Evolutionary conservation across 2,888 invertebrate species (phyloP).

Genomic region (Harpalus rubripes): DNA sequence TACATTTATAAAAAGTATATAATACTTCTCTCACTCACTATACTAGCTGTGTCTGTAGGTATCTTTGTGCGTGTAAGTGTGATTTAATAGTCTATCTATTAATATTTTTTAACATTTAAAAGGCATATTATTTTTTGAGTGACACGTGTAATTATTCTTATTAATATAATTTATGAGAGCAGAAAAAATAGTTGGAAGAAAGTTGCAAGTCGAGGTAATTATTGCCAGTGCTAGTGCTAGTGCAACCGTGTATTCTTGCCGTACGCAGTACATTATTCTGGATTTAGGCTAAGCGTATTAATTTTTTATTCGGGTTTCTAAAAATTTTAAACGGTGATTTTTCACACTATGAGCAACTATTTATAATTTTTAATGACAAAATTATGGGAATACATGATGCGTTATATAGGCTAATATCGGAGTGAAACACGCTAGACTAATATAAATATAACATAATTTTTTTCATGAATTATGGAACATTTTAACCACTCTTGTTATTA

Average conservation of each 20-base stretch:
- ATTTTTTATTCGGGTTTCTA: slow-evolving; percentile 55
- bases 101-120: slow-evolving; percentile 25
- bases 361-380: slow-evolving; percentile 61
- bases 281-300: slow-evolving; percentile 42
- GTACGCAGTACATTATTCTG: slow-evolving; percentile 9
- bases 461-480: too few species aligned
- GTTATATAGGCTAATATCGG: slow-evolving; percentile 50
- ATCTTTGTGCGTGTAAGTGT: background rate
- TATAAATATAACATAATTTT: too few species aligned
- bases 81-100: slow-evolving; percentile 39
- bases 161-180: slow-evolving; percentile 62
- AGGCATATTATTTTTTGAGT: slow-evolving; percentile 22
- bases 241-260: slow-evolving; percentile 32
- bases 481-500: too few species aligned
- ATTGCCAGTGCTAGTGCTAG: slow-evolving; percentile 13
- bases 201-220: slow-evolving; percentile 6
- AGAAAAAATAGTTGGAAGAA: slow-evolving; percentile 49
- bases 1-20: too few species aligned
- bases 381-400: slow-evolving; percentile 49
- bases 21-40: too few species aligned
- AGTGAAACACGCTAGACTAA: too few species aligned
- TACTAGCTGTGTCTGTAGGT: too few species aligned
- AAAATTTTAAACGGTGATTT: slow-evolving; percentile 42
- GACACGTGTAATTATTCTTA: slow-evolving; percentile 54
- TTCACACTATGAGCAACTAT: slow-evolving; percentile 35